A percentile compares a stretch with the other conserved stretches of the same genome.
Evolutionary conservation across 2,888 invertebrate species (phyloP).

Genomic region (Rotaria socialis): DNA sequence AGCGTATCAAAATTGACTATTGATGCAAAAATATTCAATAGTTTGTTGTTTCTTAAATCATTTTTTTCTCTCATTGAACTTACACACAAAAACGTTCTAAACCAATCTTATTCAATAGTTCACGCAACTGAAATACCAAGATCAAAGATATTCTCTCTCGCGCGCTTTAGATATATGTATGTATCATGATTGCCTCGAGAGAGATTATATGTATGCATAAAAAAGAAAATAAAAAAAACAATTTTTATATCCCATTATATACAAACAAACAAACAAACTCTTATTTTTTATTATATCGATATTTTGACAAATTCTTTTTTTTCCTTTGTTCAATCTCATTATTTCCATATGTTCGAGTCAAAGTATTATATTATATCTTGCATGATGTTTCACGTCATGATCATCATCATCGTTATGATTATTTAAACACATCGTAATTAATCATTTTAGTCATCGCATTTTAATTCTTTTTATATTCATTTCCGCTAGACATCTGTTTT

Average conservation of each 20-base stretch:
- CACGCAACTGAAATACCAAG: neutral
- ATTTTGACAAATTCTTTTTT: too few species aligned
- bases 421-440: neutral
- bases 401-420: neutral
- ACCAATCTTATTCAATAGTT: slow-evolving; percentile 12
- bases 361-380: neutral
- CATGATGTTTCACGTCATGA: neutral
- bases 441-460: neutral
- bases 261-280: neutral
- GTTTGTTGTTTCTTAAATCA: neutral
- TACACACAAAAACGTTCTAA: neutral
- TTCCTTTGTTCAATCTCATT: neutral
- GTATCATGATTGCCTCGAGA: neutral
- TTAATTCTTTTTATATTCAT: neutral
- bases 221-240: too few species aligned
- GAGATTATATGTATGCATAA: neutral
- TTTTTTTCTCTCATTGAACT: neutral
- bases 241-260: neutral
- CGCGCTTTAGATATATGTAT: too few species aligned
- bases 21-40: neutral
- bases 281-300: neutral
- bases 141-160: neutral
- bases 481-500: slow-evolving; percentile 11
- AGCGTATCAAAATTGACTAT: neutral
- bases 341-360: neutral